Evolutionary conservation across 2,888 invertebrate genomes (phyloP).

Genomic region (Tenthredo notha): DNA sequence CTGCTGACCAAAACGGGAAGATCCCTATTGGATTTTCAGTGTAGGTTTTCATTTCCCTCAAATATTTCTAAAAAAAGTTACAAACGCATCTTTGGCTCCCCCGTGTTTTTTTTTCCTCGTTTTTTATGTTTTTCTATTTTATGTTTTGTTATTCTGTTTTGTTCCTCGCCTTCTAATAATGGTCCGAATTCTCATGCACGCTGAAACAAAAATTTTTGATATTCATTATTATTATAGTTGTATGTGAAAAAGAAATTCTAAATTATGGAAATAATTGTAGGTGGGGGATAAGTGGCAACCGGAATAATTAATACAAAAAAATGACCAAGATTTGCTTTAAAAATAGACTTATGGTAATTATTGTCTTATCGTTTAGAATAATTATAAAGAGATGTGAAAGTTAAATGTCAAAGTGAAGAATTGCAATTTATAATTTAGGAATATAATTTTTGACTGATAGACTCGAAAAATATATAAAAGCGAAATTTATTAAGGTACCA

Average conservation of each 20-base stretch:
- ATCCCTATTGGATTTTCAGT: constrained; percentile 57
- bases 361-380: not conserved
- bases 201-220: constrained; percentile 67
- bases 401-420: not conserved
- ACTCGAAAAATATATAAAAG: too few relatives aligned
- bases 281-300: not conserved
- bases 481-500: not conserved
- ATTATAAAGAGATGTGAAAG: not conserved
- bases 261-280: not conserved
- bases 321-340: constrained; percentile 9
- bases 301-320: not conserved
- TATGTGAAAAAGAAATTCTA: not conserved
- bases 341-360: not conserved
- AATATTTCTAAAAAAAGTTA: constrained; percentile 71
- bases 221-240: not conserved
- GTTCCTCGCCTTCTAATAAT: constrained; percentile 67
- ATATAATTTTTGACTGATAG: not conserved
- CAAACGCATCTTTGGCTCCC: constrained; percentile 78
- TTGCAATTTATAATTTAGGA: not conserved
- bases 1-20: constrained; percentile 54
- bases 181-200: constrained; percentile 76
- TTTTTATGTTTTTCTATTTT: constrained; percentile 52
- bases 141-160: constrained; percentile 55
- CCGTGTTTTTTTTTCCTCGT: constrained; percentile 61
- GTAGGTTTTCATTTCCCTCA: constrained; percentile 61